Evolutionary conservation across 2,888 invertebrate genomes (phyloP).

Genomic region (Platypus cylindrus): DNA sequence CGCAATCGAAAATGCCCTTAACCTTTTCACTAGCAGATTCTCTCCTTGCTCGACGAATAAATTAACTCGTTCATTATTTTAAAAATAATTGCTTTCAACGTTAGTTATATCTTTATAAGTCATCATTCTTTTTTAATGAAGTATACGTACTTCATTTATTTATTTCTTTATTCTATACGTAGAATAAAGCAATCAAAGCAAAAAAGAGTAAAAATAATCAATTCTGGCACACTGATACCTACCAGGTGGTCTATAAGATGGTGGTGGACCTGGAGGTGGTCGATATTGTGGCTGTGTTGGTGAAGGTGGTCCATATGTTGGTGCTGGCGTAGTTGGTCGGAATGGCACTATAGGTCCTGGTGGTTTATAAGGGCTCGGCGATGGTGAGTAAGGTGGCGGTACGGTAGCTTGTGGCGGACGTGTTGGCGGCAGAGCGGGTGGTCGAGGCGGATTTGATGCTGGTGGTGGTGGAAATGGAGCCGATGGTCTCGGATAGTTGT

Average conservation of each 20-base stretch:
- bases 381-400: slow-evolving; percentile 12
- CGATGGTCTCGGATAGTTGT: slow-evolving; percentile 57
- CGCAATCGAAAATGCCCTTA: no score
- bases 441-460: slow-evolving; percentile 17
- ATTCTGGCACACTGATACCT: slow-evolving; percentile 5
- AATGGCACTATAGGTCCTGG: slow-evolving; percentile 21
- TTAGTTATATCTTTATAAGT: no score
- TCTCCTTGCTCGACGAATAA: no score
- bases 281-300: slow-evolving; percentile 16
- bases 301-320: slow-evolving; percentile 11
- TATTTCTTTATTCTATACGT: no score
- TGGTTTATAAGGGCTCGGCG: slow-evolving; percentile 11
- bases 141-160: no score
- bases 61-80: no score
- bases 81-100: no score
- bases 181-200: no score
- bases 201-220: no score
- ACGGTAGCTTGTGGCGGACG: slow-evolving; percentile 11
- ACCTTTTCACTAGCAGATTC: no score
- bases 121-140: no score
- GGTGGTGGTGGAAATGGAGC: slow-evolving; percentile 39
- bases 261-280: slow-evolving; percentile 6
- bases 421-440: slow-evolving; percentile 6
- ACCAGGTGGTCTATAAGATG: slow-evolving; percentile 6
- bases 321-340: slow-evolving; percentile 19